Base-by-base conservation (phyloP, 2,888 invertebrate genomes). In the Achlya flavicornis region DNA sequence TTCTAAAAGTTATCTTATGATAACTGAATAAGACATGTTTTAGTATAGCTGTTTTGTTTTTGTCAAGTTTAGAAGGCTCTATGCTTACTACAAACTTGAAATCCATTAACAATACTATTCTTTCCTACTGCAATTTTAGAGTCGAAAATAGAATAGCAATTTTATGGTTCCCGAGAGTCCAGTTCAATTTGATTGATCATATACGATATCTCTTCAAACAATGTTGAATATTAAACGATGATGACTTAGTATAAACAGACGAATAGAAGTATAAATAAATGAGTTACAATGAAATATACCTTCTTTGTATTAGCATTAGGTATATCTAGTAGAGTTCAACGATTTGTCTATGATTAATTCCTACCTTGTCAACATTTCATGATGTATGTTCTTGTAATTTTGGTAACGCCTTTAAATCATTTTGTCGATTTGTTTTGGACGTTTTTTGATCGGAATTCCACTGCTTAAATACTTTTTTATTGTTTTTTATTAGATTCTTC, bases 181-280 rank as follows among this genome's bases (percentile, higher is more conserved):
- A 75, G 74, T 71, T 76, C 79, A 77, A 76, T 87, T 83, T 91
- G 90, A 91, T 91, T 87, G 90, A 91, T 91, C 73, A 83, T 78
- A 80, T 77, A 77, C 81, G 83, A 86, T 89, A 87, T 85, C 85
- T 86, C 75, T 79, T 86, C 80, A 79, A 80, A 81, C 78, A 85
- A 85, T 84, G 85, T 86, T 82, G 83, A 87, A 87, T 88, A 88
- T 87, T 87, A 89, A 88, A 86, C 80, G 80, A 85, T 80, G 84
- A 90, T 92, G 90, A 92, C 91, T 89, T 80, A 87, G 88, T 89
- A 85, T 78, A 35, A 35, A 35, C 35, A 35, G 35, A 33, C 33
- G 33, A 35, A 7, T 35, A 35, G 35, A 35, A 35, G 35, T 35
- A 6, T 35, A 85, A 87, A 91, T 87, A 90, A 88, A 90, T 88